Percentiles rank a stretch among this genome's conserved stretches.
Conservation (phyloP, 2,888 invertebrate genomes). For the Andrena bucephala region DNA sequence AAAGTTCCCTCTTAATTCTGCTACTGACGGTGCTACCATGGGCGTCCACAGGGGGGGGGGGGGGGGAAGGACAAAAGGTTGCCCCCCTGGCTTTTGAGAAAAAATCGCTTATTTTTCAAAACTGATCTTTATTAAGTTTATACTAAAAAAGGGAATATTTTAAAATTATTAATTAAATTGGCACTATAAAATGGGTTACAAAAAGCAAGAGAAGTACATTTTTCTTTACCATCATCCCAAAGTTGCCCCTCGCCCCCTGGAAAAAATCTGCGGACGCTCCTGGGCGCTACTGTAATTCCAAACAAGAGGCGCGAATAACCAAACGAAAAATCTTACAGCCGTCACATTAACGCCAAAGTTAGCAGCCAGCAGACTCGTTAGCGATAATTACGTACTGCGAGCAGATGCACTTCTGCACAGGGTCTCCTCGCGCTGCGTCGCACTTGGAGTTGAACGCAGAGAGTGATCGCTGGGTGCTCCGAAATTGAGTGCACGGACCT, state of each 20-base stretch:
- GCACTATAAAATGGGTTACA: too few relatives aligned
- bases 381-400: conserved; percentile 12
- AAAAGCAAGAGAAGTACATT: too few relatives aligned
- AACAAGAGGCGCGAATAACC: not conserved
- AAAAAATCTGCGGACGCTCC: too few relatives aligned
- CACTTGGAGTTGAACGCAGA: conserved; percentile 8
- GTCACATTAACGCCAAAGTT: conserved; percentile 20
- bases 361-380: not conserved
- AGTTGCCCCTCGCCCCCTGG: too few relatives aligned
- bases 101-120: too few relatives aligned
- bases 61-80: too few relatives aligned
- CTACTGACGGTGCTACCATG: not conserved
- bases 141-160: too few relatives aligned
- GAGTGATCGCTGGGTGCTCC: conserved; percentile 15
- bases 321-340: not conserved
- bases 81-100: too few relatives aligned
- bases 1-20: not conserved
- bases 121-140: too few relatives aligned
- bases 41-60: too few relatives aligned
- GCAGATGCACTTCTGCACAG: not conserved
- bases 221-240: too few relatives aligned
- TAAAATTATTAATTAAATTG: too few relatives aligned
- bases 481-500: conserved; percentile 21
- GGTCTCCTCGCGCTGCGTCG: not conserved
- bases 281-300: not conserved